Evolutionary conservation across 1,140 invertebrate genomes (phyloP), one percentile per base, ranked within the genome.

Genomic region (Papilio helenus): DNA sequence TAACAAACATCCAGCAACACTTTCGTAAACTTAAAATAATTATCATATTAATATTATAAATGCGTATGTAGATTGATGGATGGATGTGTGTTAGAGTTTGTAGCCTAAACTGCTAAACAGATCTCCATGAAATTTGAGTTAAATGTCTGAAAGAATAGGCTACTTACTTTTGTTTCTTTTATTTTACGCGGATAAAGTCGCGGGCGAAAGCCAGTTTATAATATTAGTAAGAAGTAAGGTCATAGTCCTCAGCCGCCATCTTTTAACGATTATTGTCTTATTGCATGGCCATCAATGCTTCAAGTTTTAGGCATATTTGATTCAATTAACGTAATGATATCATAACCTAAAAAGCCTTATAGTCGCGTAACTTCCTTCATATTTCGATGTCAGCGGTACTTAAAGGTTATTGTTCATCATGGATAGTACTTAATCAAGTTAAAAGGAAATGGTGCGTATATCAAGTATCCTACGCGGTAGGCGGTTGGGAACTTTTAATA

Each of bases 401-500:
- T 61, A 61, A 61, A 61, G 3, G 58, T 26, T 61, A 61, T 61
- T 26, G 58, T 61, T 61, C 58, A 61, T 61, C 12, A 61, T 61
- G 58, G 58, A 26, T 61, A 61, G 58, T 61, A 61, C 8, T 61
- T 61, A 61, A 61, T 61, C 58, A 61, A 61, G 23, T 61, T 61
- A 61, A 61, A 61, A 61, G 58, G 58, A 26, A 26, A 26, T 61
- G 23, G 8, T 61, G 23, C 58, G 58, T 61, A 26, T 23, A 12
- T 26, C 58, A 26, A 61, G 58, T 61, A 61, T 3, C 10, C 0
- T 23, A 61, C 58, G 10, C 12, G 14, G 58, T 61, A 23, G 58
- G 58, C 23, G 23, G 23, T 18, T 61, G 8, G 23, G 58, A 26
- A 26, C 3, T 18, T 58, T 0, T 26, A 26, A 61, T 61, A 9